phyloP scores from a whole-genome alignment of 92 coral and sea anemone genomes.

The Galaxea fascicularis region DNA sequence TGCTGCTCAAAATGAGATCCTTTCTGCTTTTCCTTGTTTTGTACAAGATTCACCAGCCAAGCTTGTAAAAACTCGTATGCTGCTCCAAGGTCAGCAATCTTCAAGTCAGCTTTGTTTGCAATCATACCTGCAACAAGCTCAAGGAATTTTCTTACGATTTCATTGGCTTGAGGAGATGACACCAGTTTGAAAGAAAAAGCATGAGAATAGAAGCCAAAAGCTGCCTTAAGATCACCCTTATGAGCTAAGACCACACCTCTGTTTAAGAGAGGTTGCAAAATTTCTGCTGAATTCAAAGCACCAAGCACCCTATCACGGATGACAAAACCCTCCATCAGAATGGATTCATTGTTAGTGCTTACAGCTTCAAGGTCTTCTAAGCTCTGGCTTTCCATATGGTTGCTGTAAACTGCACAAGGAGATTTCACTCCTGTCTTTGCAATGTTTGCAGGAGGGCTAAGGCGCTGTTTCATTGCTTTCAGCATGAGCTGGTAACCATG shows the following conservation, averaged over 20 bases:
- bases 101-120: conserved; percentile 4
- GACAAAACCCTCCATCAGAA: conserved; percentile 59
- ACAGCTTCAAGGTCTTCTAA: conserved; percentile 47
- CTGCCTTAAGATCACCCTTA: conserved; percentile 16
- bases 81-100: conserved; percentile 23
- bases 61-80: conserved; percentile 16
- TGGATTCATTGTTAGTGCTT: conserved; percentile 35
- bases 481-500: conserved; percentile 58
- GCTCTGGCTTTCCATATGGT: conserved; percentile 49
- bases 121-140: conserved; percentile 37
- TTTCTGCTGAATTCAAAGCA: conserved; percentile 14
- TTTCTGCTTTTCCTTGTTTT: background rate
- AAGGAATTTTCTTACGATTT: conserved; percentile 23
- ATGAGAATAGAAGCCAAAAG: conserved; percentile 18
- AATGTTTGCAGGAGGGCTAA: conserved; percentile 27
- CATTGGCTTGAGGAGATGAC: conserved; percentile 24
- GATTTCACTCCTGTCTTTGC: background rate
- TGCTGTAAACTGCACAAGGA: conserved; percentile 29
- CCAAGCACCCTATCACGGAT: conserved; percentile 65
- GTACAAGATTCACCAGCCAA: conserved; percentile 3
- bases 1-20: conserved; percentile 30
- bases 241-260: conserved; percentile 30
- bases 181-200: conserved; percentile 39
- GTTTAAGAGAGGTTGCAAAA: conserved; percentile 33
- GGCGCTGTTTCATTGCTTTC: conserved; percentile 50